Evolutionary conservation across 1,140 invertebrate species (phyloP).

Genomic region (Diprion similis): DNA sequence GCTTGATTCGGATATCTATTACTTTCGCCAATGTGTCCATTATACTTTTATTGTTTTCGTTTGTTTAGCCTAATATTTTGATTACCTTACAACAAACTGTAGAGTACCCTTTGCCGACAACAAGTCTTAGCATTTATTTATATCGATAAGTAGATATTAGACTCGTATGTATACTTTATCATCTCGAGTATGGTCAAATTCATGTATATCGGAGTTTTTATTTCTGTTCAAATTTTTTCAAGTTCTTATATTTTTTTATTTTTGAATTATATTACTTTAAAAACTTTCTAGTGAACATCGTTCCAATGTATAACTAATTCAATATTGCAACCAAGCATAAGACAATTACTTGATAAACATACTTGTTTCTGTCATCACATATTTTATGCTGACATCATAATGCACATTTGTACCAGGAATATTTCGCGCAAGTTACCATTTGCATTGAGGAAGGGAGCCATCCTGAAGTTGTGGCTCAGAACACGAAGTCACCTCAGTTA

Average conservation of each 20-base stretch:
- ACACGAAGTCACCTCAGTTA: no score
- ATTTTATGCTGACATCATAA: no score
- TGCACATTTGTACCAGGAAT: no score
- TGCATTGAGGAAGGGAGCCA: no score
- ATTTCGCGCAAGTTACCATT: no score
- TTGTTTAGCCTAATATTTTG: conserved; percentile 2
- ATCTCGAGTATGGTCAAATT: neutral
- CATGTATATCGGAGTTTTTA: no score
- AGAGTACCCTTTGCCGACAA: neutral
- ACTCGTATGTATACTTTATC: neutral
- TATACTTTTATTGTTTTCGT: neutral
- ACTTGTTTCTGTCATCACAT: neutral
- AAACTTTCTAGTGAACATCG: neutral
- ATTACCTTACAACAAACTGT: neutral
- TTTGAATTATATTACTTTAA: neutral
- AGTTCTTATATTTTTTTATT: no score
- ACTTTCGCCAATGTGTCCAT: neutral
- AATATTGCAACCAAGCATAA: neutral
- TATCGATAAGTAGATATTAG: neutral
- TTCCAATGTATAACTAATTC: neutral
- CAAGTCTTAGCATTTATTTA: neutral
- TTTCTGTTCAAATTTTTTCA: no score
- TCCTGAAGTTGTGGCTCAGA: no score
- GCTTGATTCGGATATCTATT: neutral
- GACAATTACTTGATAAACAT: neutral